These are phyloP conservation scores for Barbus barbus DNA, from an alignment of 2,113 vertebrate genomes.

Conservation along the genomic window DNA sequence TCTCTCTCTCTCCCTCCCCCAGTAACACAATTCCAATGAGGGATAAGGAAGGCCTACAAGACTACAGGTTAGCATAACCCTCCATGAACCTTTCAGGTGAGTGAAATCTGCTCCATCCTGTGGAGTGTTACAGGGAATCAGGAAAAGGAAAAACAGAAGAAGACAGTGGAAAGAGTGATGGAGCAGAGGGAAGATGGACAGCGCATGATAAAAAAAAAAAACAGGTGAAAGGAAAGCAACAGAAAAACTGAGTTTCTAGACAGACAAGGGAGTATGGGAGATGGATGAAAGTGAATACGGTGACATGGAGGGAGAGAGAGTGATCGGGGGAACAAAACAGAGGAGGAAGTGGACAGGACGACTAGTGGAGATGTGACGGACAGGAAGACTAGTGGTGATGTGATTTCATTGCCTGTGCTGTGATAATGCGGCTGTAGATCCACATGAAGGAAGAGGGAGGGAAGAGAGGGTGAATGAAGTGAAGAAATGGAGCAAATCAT, in stretches of 20 bases:
- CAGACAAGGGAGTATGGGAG: neutral
- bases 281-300: conserved; percentile 9
- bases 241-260: neutral
- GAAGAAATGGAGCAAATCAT: too few relatives aligned
- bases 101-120: conserved; percentile 9
- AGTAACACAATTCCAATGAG: conserved; percentile 91
- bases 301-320: neutral
- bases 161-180: neutral
- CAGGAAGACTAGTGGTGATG: neutral
- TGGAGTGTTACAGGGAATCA: neutral
- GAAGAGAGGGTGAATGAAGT: too few relatives aligned
- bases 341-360: neutral
- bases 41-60: conserved; percentile 96
- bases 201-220: neutral
- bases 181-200: neutral
- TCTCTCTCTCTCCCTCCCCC: conserved; percentile 38
- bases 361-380: neutral
- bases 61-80: conserved; percentile 85
- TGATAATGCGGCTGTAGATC: neutral
- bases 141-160: neutral
- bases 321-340: neutral
- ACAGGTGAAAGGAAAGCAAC: neutral
- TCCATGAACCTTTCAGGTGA: neutral
- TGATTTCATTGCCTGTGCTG: neutral
- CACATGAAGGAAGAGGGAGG: neutral